Percentiles rank a stretch among this genome's conserved stretches.
Evolutionary conservation across 2,797 vertebrate genomes (phyloP).

Genomic region (Siniperca scherzeri): DNA sequence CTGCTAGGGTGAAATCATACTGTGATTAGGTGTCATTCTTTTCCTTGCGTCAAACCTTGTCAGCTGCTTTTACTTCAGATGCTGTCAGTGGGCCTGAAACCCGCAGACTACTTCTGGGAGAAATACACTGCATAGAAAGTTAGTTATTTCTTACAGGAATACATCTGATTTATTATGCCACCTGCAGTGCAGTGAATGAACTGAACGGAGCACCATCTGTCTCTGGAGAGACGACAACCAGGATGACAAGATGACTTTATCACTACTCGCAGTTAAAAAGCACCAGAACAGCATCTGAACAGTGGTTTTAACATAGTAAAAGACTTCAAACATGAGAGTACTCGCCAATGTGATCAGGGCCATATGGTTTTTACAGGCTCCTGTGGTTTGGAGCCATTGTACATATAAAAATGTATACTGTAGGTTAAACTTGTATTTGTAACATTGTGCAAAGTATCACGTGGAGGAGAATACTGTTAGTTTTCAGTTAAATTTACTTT

Average conservation of each 20-base stretch:
- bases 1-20: slow-evolving; percentile 11
- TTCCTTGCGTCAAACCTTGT: slow-evolving; percentile 29
- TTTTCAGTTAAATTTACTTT: slow-evolving; percentile 54
- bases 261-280: slow-evolving; percentile 19
- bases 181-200: slow-evolving; percentile 46
- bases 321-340: slow-evolving; percentile 24
- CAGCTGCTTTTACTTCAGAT: slow-evolving; percentile 33
- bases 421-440: slow-evolving; percentile 59
- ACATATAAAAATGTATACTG: slow-evolving; percentile 53
- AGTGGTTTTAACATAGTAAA: slow-evolving; percentile 24
- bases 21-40: slow-evolving; percentile 37
- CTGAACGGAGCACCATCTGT: slow-evolving; percentile 34
- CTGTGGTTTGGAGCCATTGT: slow-evolving; percentile 51
- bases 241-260: slow-evolving; percentile 32
- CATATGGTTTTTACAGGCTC: slow-evolving; percentile 34
- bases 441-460: slow-evolving; percentile 40
- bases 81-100: slow-evolving; percentile 20
- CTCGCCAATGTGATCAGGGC: slow-evolving; percentile 19
- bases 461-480: slow-evolving; percentile 35
- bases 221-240: slow-evolving; percentile 28
- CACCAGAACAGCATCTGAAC: slow-evolving; percentile 39
- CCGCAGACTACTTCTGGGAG: slow-evolving; percentile 16
- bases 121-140: slow-evolving; percentile 21
- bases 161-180: slow-evolving; percentile 44
- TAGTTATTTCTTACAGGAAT: slow-evolving; percentile 17